Base-by-base conservation (phyloP, 2,113 vertebrate species). In the Melospiza melodia region DNA sequence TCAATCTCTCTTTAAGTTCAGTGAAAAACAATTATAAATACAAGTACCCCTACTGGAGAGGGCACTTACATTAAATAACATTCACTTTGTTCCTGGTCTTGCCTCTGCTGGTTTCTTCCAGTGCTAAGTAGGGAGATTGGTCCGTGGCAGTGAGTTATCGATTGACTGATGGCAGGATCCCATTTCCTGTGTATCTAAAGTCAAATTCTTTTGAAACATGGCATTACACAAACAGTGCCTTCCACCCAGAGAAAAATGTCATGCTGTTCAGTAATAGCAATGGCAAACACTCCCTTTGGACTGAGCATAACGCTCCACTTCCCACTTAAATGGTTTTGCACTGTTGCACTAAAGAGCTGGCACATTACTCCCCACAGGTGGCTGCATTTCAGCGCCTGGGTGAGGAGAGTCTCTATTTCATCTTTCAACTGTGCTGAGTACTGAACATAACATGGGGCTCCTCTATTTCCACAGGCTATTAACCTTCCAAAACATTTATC, bases 401-500 rank as follows among this genome's bases (percentile, higher is more conserved):
- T 91, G 84, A 91, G 54, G 41, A 28, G 52, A 85, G 43, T 65
- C 68, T 74, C 84, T 82, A 43, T 93, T 87, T 87, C 81, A 79
- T 92, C 91, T 87, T 85, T 94, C 74, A 91, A 13, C 54, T 21
- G 3, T 11, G 79, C 66, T n/a, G 41, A 93, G 81, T 55, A 17
- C 87, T 95, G 87, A 94, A 82, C 81, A 41, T 84, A 91, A 91
- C 71, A 16, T 35, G 80, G 71, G 66, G 55, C 74, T 76, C n/a
- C 49, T 82, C 91, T 79, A 54, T 93, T 95, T 97, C 89, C 84
- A 89, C 77, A 79, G 89, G 74, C 94, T 87, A 82, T 95, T 95
- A 95, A 96, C 84, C 91, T 94, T 95, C 91, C 84, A 83, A 96
- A 97, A 95, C 91, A 82, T 94, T 89, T 84, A 73, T 74, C 84